These are phyloP conservation scores for Neomorphus geoffroyi DNA, from an alignment of 2,797 vertebrate genomes.

Conservation along the genomic window DNA sequence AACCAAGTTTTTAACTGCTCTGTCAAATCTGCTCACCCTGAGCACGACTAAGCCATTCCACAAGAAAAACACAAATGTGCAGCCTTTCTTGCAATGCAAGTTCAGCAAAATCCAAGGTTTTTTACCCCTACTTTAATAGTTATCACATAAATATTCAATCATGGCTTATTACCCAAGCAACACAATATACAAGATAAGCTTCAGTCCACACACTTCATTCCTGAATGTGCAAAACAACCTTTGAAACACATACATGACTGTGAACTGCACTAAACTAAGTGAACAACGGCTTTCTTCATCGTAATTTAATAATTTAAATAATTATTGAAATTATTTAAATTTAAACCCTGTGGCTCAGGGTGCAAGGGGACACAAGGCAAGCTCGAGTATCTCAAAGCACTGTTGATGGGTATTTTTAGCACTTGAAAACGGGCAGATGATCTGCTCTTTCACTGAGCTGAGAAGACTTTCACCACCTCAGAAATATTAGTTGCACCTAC, in stretches of 20 bases:
- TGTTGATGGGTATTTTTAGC: background rate
- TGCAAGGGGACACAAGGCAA: background rate
- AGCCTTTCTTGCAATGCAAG: background rate
- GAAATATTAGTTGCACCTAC: background rate
- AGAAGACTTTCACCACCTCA: background rate
- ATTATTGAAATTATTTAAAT: too few relatives aligned
- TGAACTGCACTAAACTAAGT: background rate
- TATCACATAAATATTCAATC: background rate
- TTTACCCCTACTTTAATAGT: background rate
- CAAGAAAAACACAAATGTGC: background rate
- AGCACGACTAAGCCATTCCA: background rate
- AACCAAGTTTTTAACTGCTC: background rate
- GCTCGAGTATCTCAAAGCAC: background rate
- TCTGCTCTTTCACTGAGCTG: background rate
- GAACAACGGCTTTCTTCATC: background rate
- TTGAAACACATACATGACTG: background rate
- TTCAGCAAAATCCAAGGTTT: background rate
- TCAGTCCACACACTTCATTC: background rate
- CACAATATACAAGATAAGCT: background rate
- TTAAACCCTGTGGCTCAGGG: too few relatives aligned
- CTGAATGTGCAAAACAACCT: background rate
- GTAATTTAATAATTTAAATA: background rate
- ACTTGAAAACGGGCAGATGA: background rate
- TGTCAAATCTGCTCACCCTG: background rate
- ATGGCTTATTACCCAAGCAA: background rate